These are phyloP conservation scores for Rhinolophus sinicus DNA, from an alignment of 2,113 vertebrate genomes.

Conservation along the genomic window DNA sequence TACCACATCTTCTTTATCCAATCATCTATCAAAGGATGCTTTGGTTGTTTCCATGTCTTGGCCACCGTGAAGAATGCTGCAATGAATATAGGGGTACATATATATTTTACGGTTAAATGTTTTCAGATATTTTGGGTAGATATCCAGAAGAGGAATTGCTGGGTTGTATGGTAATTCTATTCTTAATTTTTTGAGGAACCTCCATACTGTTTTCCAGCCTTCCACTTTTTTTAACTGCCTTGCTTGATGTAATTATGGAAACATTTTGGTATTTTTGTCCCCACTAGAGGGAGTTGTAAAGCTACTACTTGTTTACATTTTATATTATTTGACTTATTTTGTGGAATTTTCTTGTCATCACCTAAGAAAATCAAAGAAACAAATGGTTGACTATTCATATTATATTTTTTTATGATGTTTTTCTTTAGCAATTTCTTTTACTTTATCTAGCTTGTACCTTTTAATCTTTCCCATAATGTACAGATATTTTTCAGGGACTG, in stretches of 20 bases:
- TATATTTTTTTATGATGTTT: not conserved
- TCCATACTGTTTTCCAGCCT: not conserved
- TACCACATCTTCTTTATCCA: too few species aligned
- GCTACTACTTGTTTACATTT: slow-evolving; percentile 52
- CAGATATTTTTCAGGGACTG: not conserved
- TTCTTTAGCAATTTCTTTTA: not conserved
- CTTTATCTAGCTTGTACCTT: not conserved
- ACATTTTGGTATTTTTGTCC: slow-evolving; percentile 43
- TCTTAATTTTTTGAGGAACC: too few species aligned
- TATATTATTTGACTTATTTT: slow-evolving; percentile 9
- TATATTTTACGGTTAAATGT: too few species aligned
- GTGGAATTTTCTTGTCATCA: slow-evolving; percentile 16
- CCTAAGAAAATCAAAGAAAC: slow-evolving; percentile 46
- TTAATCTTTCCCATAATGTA: not conserved
- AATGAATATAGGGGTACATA: too few species aligned
- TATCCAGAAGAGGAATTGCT: too few species aligned
- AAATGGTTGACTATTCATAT: slow-evolving; percentile 1
- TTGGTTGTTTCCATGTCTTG: too few species aligned
- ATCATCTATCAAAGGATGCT: too few species aligned
- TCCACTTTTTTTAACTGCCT: not conserved
- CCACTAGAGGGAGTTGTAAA: slow-evolving; percentile 69
- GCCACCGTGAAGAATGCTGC: too few species aligned
- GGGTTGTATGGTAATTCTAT: too few species aligned
- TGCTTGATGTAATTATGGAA: not conserved
- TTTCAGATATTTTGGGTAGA: too few species aligned